Base-by-base conservation (phyloP, 1,140 invertebrate genomes). In the Limonius californicus region DNA sequence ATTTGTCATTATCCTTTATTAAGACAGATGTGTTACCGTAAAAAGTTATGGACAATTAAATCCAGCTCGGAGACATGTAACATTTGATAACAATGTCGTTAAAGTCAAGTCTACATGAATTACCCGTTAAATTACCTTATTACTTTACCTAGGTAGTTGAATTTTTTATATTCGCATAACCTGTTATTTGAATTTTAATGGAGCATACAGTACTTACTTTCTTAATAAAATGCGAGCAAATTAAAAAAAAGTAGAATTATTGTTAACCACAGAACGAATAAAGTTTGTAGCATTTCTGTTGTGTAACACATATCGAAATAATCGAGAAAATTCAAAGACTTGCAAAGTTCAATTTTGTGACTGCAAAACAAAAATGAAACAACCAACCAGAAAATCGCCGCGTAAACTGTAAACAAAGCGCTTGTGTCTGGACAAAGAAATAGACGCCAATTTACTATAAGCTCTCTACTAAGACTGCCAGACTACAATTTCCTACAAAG, bases 381-480 rank as follows among this genome's bases (percentile, higher is more conserved):
- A n/a, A 39, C 23, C 23, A 39, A n/a, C n/a, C n/a, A 39, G 35
- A 39, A 39, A 39, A 39, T 39, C 35, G 8, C 35, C 7, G n/a
- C n/a, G 35, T 39, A 14, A 39, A 39, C 35, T 39, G 35, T 39
- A 39, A 39, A 39, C 35, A 39, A 39, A 39, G 35, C 35, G 35
- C n/a, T 39, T 14, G n/a, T 39, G 35, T 14, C 35, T 39, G 35
- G 35, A 39, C 35, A 39, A n/a, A 39, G 35, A 39, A 39, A 39
- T 39, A 39, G 35, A 39, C 35, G n/a, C 35, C 35, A 39, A 39
- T 39, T 39, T 39, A 39, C 35, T 39, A 39, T 39, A 39, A 39
- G 35, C 35, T 39, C 35, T 14, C 35, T 39, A 39, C 35, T 39
- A 39, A 39, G 35, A 39, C 35, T 14, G n/a, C 2, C n/a, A 39